Evolutionary conservation across 30 jellyfish, hydroid and myxozoan genomes (phyloP).

Genomic region (Pseudorhiza aurosa): DNA sequence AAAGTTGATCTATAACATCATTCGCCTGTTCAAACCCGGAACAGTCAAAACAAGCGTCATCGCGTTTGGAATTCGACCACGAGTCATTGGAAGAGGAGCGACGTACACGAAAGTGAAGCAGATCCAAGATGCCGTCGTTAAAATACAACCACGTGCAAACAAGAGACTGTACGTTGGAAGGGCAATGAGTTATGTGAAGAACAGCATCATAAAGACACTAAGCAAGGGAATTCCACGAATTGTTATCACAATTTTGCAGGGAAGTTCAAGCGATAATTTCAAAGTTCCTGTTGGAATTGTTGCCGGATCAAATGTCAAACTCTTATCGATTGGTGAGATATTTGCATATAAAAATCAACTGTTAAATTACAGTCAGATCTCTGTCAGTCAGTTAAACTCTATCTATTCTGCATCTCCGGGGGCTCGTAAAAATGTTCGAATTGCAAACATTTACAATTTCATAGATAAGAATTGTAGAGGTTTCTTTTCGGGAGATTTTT

Average conservation of each 20-base stretch:
- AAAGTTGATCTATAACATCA: conserved; percentile 72
- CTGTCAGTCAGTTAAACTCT: no score
- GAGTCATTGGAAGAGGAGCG: conserved; percentile 28
- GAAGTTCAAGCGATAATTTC: conserved; percentile 63
- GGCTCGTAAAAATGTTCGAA: no score
- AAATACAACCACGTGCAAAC: conserved; percentile 54
- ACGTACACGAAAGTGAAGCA: conserved; percentile 45
- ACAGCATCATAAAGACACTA: conserved; percentile 7
- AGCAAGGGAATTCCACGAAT: conserved; percentile 41
- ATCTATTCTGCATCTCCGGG: no score
- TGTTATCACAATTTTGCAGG: conserved; percentile 35
- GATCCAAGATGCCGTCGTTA: conserved; percentile 44
- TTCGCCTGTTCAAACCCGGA: conserved; percentile 62
- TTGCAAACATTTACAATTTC: no score
- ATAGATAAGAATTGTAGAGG: no score
- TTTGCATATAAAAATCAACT: not conserved
- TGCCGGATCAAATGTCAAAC: conserved; percentile 34
- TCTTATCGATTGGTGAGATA: conserved; percentile 65
- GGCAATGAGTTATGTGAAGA: conserved; percentile 41
- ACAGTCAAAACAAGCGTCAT: conserved; percentile 56
- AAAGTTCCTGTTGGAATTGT: conserved; percentile 15
- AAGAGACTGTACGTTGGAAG: conserved; percentile 48
- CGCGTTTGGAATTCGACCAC: conserved; percentile 57
- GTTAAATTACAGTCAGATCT: no score
- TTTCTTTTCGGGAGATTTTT: no score